Conservation (phyloP, 2,113 vertebrate genomes). For the Sprattus sprattus region DNA sequence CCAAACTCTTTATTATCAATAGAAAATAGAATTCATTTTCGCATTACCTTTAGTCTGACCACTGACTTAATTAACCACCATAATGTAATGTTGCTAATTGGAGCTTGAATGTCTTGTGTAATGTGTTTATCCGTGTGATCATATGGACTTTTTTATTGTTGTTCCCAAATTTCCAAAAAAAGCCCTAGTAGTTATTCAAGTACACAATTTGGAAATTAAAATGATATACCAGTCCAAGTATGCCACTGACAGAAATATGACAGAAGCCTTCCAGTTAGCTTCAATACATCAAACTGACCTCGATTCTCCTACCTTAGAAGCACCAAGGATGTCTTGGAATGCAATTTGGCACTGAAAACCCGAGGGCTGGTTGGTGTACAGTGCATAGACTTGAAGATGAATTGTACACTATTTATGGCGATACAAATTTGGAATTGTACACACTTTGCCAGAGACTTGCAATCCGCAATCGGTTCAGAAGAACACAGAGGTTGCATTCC, state of each 20-base stretch:
- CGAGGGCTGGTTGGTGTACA: background rate
- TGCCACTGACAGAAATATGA: background rate
- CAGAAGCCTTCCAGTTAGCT: background rate
- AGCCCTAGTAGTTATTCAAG: too few relatives aligned
- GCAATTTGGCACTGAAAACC: background rate
- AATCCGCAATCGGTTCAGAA: too few relatives aligned
- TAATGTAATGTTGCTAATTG: too few relatives aligned
- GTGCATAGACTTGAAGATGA: background rate
- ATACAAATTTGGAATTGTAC: background rate
- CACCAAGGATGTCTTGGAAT: background rate
- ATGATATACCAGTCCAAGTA: background rate
- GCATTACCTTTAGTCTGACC: too few relatives aligned
- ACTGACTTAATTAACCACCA: too few relatives aligned
- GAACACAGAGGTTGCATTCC: too few relatives aligned
- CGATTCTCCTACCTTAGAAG: background rate
- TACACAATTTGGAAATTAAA: background rate
- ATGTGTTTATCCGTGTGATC: too few relatives aligned
- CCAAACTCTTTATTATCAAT: too few relatives aligned
- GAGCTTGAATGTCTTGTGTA: too few relatives aligned
- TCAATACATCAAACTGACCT: background rate
- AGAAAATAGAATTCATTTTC: too few relatives aligned
- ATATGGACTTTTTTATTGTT: background rate
- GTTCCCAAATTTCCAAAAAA: background rate
- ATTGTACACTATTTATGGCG: background rate
- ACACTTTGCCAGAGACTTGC: background rate